phyloP scores from a whole-genome alignment of 2,797 vertebrate genomes.

The Hyperoplus lanceolatus region DNA sequence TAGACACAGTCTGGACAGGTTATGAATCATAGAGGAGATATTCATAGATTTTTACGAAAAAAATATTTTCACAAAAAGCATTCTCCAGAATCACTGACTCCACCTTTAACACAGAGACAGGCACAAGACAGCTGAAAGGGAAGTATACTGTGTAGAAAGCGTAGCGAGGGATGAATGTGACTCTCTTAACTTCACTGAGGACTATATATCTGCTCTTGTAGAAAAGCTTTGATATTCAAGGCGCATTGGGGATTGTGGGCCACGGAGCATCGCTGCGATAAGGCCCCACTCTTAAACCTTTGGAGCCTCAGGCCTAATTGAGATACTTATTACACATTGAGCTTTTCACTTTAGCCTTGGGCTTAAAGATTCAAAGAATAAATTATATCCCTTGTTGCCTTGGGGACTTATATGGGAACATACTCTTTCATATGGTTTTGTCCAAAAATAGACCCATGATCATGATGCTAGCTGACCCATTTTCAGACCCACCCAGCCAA shows the following conservation, averaged over 20 bases:
- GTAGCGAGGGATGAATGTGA: neutral
- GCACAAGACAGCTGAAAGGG: slow-evolving; percentile 10
- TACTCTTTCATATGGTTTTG: slow-evolving; percentile 31
- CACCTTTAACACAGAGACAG: neutral
- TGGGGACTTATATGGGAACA: slow-evolving; percentile 48
- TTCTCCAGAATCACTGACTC: too few species aligned
- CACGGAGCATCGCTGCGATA: slow-evolving; percentile 50
- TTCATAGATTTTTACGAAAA: too few species aligned
- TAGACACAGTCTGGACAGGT: too few species aligned
- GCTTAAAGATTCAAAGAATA: slow-evolving; percentile 63
- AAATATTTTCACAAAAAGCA: too few species aligned
- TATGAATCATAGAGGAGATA: too few species aligned
- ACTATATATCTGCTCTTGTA: slow-evolving; percentile 42
- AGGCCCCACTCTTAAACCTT: slow-evolving; percentile 46
- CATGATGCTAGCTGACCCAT: slow-evolving; percentile 39
- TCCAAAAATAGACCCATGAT: slow-evolving; percentile 40
- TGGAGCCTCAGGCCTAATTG: slow-evolving; percentile 64
- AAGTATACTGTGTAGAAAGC: slow-evolving; percentile 32
- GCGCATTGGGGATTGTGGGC: slow-evolving; percentile 47
- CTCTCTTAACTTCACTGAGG: slow-evolving; percentile 33
- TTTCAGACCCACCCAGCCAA: slow-evolving; percentile 36
- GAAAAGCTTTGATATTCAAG: slow-evolving; percentile 59
- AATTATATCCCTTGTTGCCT: slow-evolving; percentile 44
- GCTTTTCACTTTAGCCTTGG: slow-evolving; percentile 56
- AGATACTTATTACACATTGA: slow-evolving; percentile 70